Evolutionary conservation across 1,140 invertebrate species (phyloP), one percentile per base, ranked within the genome.

Genomic region (Spodoptera frugiperda): DNA sequence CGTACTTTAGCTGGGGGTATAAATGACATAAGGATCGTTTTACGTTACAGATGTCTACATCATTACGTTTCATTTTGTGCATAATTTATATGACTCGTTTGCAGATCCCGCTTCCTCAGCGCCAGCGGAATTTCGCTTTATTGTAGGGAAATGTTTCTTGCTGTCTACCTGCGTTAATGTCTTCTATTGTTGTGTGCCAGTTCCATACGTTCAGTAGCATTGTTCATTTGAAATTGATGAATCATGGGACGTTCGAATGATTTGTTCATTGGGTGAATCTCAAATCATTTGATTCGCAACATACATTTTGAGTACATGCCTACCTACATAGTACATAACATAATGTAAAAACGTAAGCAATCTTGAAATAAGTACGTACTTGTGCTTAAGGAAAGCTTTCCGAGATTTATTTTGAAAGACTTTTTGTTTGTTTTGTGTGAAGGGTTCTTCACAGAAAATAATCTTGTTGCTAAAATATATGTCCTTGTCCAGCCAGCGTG

Each of bases 121-220:
- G 3, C 25, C 11, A 33, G 55, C 55, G 25, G 21, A 21, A 57
- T 30, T n/a, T 39, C 55, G 30, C 55, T 59, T 39, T 57, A 57
- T 59, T 59, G 25, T 33, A 33, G 55, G 55, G 55, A 59, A 59
- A 59, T 59, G n/a, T 59, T 59, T 30, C 21, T 14, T 1, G 30
- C 25, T 33, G 51, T 54, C 51, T 54, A 54, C 51, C 51, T 54
- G 51, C 11, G 12, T 46, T 19, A 63, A 63, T 63, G 59, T 59
- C 25, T 33, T n/a, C 14, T 33, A 59, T 54, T 54, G 51, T 54
- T 54, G 51, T 21, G 33, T 39, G 33, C 33, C 2, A 39, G 33
- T 4, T 39, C 33, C 33, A 39, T 39, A 39, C 33, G 33, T 39
- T 39, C 33, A 39, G 33, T 39, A 39, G 6, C 33, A 39, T 39